Conservation (phyloP, 2,797 vertebrate species). For the Hippopotamyrus pictus region DNA sequence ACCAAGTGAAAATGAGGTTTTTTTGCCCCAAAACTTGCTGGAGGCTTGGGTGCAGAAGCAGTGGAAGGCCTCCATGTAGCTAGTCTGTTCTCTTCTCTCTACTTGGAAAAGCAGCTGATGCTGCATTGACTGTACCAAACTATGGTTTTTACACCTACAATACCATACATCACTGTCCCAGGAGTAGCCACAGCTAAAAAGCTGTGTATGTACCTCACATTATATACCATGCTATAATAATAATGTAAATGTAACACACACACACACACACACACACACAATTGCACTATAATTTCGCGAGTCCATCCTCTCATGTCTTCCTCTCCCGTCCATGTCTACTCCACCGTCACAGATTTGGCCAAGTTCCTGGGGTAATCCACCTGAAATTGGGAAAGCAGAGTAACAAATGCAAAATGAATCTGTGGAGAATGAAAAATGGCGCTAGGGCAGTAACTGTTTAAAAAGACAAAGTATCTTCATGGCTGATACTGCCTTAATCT, state of each 20-base stretch:
- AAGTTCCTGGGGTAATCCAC: slow-evolving; percentile 94
- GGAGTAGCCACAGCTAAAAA: slow-evolving; percentile 35
- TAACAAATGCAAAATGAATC: neutral
- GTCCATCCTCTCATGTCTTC: slow-evolving; percentile 22
- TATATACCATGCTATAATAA: slow-evolving; percentile 33
- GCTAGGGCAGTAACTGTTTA: neutral
- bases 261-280: slow-evolving; percentile 28
- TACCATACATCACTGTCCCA: slow-evolving; percentile 31
- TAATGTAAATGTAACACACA: slow-evolving; percentile 27
- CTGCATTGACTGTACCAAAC: slow-evolving; percentile 25
- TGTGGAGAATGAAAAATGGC: neutral
- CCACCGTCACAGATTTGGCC: slow-evolving; percentile 95
- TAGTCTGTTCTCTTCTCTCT: slow-evolving; percentile 30
- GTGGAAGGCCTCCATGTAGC: slow-evolving; percentile 33
- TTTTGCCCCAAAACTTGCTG: slow-evolving; percentile 41
- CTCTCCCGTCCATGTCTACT: slow-evolving; percentile 54
- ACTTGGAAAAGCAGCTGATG: slow-evolving; percentile 11
- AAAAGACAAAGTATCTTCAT: neutral
- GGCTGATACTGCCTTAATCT: neutral
- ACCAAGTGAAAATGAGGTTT: slow-evolving; percentile 40
- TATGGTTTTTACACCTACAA: neutral
- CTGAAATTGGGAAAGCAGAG: slow-evolving; percentile 52
- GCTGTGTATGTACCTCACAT: slow-evolving; percentile 53
- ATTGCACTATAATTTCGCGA: slow-evolving; percentile 54
- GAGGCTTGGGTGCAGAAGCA: slow-evolving; percentile 16